A percentile compares a stretch with the other conserved stretches of the same genome.
phyloP scores from a whole-genome alignment of 2,797 vertebrate species.

The Garrulus glandarius region DNA sequence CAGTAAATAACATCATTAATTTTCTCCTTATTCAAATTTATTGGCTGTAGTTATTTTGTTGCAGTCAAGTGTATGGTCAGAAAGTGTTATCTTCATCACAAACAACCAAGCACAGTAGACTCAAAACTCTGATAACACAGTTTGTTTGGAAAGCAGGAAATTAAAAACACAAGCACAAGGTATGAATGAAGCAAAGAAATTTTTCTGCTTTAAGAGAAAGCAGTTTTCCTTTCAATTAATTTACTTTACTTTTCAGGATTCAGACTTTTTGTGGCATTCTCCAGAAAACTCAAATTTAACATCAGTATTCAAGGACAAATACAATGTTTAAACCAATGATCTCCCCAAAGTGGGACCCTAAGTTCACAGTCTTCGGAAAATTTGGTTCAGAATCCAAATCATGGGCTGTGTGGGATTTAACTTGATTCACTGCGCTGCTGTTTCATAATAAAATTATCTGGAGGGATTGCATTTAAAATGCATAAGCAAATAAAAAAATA shows the following conservation, averaged over 20 bases:
- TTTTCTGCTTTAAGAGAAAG: not conserved
- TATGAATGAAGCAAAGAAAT: not conserved
- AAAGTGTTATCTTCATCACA: not conserved
- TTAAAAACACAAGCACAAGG: not conserved
- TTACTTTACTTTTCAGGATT: not conserved
- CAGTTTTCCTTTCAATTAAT: not conserved
- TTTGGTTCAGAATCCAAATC: not conserved
- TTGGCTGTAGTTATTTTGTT: not conserved
- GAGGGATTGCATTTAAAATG: not conserved
- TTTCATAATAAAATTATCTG: conserved; percentile 4
- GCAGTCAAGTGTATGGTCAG: not conserved
- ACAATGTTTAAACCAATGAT: not conserved
- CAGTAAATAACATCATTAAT: conserved; percentile 31
- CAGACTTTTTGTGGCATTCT: not conserved
- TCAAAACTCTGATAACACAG: not conserved
- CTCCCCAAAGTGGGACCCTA: not conserved
- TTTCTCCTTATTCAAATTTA: not conserved
- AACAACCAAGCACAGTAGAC: not conserved
- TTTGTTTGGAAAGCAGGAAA: not conserved
- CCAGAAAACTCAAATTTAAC: not conserved
- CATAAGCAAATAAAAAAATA: not conserved
- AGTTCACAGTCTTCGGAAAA: not conserved
- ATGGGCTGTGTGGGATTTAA: not conserved
- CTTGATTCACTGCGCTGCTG: not conserved
- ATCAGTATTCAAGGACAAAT: not conserved